A percentile compares a stretch with the other conserved stretches of the same genome.
phyloP scores from a whole-genome alignment of 2,888 invertebrate genomes.

The Sinohyriopsis cumingii region DNA sequence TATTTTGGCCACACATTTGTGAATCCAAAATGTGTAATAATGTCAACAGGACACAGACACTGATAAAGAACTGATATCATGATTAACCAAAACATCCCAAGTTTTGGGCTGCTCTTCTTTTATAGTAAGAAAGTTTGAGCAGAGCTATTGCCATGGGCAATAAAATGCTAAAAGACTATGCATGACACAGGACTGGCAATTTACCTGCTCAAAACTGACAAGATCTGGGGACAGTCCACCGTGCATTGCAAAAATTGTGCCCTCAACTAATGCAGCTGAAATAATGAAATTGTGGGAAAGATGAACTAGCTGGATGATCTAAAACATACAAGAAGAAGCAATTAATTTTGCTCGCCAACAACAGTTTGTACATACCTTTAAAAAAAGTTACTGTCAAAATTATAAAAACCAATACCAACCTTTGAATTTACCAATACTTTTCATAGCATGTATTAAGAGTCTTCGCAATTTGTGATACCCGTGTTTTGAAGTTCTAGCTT shows the following conservation, averaged over 20 bases:
- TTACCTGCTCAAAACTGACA: slow-evolving; percentile 72
- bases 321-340: neutral
- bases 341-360: neutral
- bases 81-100: no score
- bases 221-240: slow-evolving; percentile 76
- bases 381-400: neutral
- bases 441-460: neutral
- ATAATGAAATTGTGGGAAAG: slow-evolving; percentile 16
- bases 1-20: no score
- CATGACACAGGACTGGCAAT: slow-evolving; percentile 1
- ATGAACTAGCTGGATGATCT: neutral
- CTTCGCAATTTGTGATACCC: no score
- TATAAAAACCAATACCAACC: neutral
- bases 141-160: no score
- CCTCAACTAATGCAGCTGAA: slow-evolving; percentile 75
- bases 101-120: no score
- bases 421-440: neutral
- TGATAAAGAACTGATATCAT: no score
- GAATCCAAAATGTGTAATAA: no score
- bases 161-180: no score
- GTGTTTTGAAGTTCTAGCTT: no score
- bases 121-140: no score
- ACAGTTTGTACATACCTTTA: no score
- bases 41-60: no score
- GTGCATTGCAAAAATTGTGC: slow-evolving; percentile 76